Percentiles rank a stretch among this genome's conserved stretches.
Evolutionary conservation across 2,888 invertebrate species (phyloP).

Genomic region (Baccha elongata): DNA sequence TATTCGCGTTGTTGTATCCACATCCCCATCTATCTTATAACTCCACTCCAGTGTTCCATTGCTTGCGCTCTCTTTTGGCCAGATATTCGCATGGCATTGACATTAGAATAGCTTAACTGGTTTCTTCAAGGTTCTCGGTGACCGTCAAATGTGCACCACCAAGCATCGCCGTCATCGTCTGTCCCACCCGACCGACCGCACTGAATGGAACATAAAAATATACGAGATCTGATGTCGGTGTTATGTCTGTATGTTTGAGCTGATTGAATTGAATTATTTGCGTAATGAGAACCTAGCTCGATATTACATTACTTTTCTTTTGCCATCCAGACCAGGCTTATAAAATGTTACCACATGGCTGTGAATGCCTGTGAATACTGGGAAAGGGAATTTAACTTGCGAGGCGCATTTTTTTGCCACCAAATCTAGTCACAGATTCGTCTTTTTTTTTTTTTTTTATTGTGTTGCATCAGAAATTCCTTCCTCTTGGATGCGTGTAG

Average conservation of each 20-base stretch:
- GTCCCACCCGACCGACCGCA: background rate
- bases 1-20: conserved; percentile 3
- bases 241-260: conserved; percentile 16
- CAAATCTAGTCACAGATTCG: conserved; percentile 48
- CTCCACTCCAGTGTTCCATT: conserved; percentile 18
- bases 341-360: conserved; percentile 33
- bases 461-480: conserved; percentile 48
- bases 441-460: conserved; percentile 20
- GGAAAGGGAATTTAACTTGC: conserved; percentile 7
- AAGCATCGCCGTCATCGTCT: background rate
- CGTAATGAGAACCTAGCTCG: conserved; percentile 60
- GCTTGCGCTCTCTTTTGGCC: conserved; percentile 60
- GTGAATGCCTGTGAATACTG: conserved; percentile 4
- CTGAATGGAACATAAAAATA: conserved; percentile 56
- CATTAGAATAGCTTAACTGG: conserved; percentile 81
- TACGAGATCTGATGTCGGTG: conserved; percentile 36
- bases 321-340: conserved; percentile 5
- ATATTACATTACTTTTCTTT: conserved; percentile 49
- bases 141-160: conserved; percentile 74
- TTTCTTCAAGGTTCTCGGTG: conserved; percentile 81
- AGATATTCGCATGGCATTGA: conserved; percentile 80
- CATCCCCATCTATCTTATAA: conserved; percentile 22
- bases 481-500: conserved; percentile 56
- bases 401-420: conserved; percentile 27
- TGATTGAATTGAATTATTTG: conserved; percentile 70